Base-by-base conservation (phyloP, 2,888 invertebrate genomes). In the Sipha maydis region DNA sequence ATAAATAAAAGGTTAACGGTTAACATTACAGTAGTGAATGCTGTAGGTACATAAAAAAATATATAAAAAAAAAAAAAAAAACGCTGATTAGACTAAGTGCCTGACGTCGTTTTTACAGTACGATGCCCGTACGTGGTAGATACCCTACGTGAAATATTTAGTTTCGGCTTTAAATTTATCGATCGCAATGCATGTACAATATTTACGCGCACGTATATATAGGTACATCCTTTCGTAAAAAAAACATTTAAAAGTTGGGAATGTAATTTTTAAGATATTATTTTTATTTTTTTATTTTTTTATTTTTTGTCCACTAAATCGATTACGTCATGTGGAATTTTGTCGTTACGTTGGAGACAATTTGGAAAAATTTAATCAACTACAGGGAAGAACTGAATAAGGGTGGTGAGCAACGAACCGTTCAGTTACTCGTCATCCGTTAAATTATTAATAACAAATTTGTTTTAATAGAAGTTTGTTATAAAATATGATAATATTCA, bases 391-490 rank as follows among this genome's bases (percentile, higher is more conserved):
- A 69, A 25, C 77, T 54, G 48, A 48, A 11, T 8, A 14, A 14
- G 48, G n/a, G 71, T 67, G 78, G 54, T 48, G 86, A 79, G 79
- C 86, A 86, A n/a, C 79, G 79, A 79, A 79, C 71, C 86, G 86
- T 79, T 86, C 56, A 19, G 14, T 56, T 54, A 69, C 34, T 61
- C 76, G 77, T 41, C 78, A 54, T n/a, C 73, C 71, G 78, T 86
- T 86, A 79, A 86, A 86, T 86, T 86, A 86, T 86, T 86, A 86
- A 79, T 71, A 79, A 86, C 56, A 73, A 79, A 86, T 86, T 86
- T 56, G 79, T 71, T 86, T 86, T 54, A 79, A 56, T n/a, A 56
- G 31, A 14, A 8, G 79, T 76, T 76, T 21, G 9, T 19, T 83
- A 54, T 34, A n/a, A 41, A 25, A 31, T 83, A 83, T 71, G 17